A percentile compares a stretch with the other conserved stretches of the same genome.
Evolutionary conservation across 1,140 invertebrate species (phyloP).

Genomic region (Hypsibius dujardini): DNA sequence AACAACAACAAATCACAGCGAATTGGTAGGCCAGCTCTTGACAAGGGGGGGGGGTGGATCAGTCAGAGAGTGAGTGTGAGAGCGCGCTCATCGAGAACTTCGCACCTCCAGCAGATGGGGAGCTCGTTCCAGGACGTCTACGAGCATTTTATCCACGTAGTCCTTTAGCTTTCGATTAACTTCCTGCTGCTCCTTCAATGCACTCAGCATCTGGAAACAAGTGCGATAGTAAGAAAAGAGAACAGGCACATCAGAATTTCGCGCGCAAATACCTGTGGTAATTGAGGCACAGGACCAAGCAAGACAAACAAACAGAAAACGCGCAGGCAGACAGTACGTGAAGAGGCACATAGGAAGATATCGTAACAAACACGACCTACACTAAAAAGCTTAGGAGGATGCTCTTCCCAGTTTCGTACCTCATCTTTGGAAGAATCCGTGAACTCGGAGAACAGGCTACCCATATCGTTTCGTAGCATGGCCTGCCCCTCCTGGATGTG

Average conservation of each 20-base stretch:
- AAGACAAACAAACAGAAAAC: too few species aligned
- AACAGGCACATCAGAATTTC: slow-evolving; percentile 15
- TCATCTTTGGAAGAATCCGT: slow-evolving; percentile 75
- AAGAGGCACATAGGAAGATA: too few species aligned
- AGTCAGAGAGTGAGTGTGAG: too few species aligned
- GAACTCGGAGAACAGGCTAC: slow-evolving; percentile 64
- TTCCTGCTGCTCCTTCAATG: slow-evolving; percentile 77
- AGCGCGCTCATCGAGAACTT: neutral
- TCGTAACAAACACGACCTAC: too few species aligned
- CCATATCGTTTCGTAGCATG: slow-evolving; percentile 42
- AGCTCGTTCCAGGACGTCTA: slow-evolving; percentile 86
- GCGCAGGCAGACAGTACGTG: too few species aligned
- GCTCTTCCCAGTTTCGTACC: slow-evolving; percentile 39
- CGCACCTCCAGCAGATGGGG: slow-evolving; percentile 78
- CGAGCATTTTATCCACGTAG: slow-evolving; percentile 79
- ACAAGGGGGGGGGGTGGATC: too few species aligned
- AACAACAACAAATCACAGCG: too few species aligned
- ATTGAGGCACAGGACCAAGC: too few species aligned
- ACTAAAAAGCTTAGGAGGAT: too few species aligned
- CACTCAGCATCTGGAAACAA: slow-evolving; percentile 57
- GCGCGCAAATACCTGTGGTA: slow-evolving; percentile 17
- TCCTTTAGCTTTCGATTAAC: slow-evolving; percentile 71
- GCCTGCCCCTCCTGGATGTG: slow-evolving; percentile 69
- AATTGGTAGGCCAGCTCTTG: too few species aligned
- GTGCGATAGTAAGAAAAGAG: slow-evolving; percentile 13